Evolutionary conservation across 2,888 invertebrate genomes (phyloP), one percentile per base, ranked within the genome.

Genomic region (Xestoiulus laeticollis): DNA sequence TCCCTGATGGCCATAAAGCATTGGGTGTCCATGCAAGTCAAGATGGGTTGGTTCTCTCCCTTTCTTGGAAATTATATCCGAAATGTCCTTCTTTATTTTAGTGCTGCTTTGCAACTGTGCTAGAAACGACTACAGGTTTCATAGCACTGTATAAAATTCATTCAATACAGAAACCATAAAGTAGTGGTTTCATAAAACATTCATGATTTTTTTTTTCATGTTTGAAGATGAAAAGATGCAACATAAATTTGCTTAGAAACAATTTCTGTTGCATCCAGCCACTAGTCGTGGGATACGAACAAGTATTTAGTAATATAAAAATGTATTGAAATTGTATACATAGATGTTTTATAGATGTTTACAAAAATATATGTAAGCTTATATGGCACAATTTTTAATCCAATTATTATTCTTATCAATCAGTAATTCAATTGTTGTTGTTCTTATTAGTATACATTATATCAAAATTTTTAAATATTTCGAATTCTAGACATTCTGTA

Each of bases 1-100:
- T 78, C 78, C 14, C 30, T 78, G 30, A 14, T 8, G 78, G 30
- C 78, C 78, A 30, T 78, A 78, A 78, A 78, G 78, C 78, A 78
- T 78, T 30, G 78, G 78, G 12, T 78, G 78, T 78, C 78, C 14
- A 2, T 78, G 78, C 22, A 30, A 78, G 26, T 14, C 30, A 14
- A 78, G 30, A 22, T 12, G 30, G 78, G 30, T 26, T 78, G 26
- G 8, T 3, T 78, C 26, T 2, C 78, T 14, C 78, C 78, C 1
- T 78, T 30, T 78, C 78, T 26, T 14, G 78, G 78, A 14, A 78
- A 78, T 78, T 30, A 78, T 78, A 78, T 78, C 78, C 78, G 78
- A 78, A 78, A 48, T 30, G 78, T 78, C 78, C 3, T 78, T 78
- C 78, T 14, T 30, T 22, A 30, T 78, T 78, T 78, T 30, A 78